A percentile compares a stretch with the other conserved stretches of the same genome.
These are phyloP conservation scores for Neelides sp. DNA, from an alignment of 1,140 invertebrate species.

Conservation along the genomic window DNA sequence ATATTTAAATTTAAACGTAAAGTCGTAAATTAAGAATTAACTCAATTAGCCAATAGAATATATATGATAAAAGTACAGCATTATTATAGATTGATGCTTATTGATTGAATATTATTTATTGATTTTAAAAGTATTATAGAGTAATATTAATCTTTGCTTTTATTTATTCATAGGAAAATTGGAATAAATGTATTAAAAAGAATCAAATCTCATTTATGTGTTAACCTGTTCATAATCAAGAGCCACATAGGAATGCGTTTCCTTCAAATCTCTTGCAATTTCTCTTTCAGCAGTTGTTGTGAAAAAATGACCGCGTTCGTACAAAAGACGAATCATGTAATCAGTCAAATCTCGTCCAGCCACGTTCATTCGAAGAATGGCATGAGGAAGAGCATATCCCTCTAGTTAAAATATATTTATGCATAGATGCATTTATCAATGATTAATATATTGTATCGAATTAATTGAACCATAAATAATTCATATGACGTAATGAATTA, in stretches of 20 bases:
- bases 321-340: conserved; percentile 43
- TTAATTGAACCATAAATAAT: not conserved
- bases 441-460: not conserved
- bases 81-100: too few relatives aligned
- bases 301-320: conserved; percentile 39
- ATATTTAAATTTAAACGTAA: not conserved
- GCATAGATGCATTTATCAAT: not conserved
- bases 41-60: too few relatives aligned
- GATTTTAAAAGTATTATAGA: too few relatives aligned
- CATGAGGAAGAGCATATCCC: conserved; percentile 41
- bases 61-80: too few relatives aligned
- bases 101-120: too few relatives aligned
- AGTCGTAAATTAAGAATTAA: not conserved
- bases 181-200: conserved; percentile 41
- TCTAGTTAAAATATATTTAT: not conserved
- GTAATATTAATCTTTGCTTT: too few relatives aligned
- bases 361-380: conserved; percentile 42
- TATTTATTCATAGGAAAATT: too few relatives aligned
- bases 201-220: conserved; percentile 46
- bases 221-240: conserved; percentile 52
- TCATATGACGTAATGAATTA: not conserved
- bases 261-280: conserved; percentile 52
- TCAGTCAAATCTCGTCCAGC: conserved; percentile 46
- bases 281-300: conserved; percentile 44
- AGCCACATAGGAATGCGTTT: conserved; percentile 48